A percentile compares a stretch with the other conserved stretches of the same genome.
phyloP scores from a whole-genome alignment of 2,797 vertebrate species.

The Arnoldichthys spilopterus region DNA sequence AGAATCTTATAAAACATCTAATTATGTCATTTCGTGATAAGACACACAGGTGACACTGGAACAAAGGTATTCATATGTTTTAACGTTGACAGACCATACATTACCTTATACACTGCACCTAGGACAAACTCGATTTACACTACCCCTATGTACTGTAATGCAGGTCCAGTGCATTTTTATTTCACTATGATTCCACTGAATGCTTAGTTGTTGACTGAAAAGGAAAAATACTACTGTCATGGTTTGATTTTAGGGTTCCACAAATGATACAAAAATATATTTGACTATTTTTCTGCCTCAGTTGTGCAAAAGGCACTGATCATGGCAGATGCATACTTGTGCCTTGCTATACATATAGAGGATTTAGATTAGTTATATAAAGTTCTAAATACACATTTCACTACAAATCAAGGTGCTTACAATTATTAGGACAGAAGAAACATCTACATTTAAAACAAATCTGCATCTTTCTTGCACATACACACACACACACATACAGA shows the following conservation, averaged over 20 bases:
- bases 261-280: conserved; percentile 29
- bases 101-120: conserved; percentile 2
- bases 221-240: background rate
- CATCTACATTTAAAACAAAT: background rate
- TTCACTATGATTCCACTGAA: conserved; percentile 5
- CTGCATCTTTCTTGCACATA: background rate
- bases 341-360: conserved; percentile 45
- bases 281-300: conserved; percentile 27
- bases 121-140: background rate
- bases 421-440: background rate
- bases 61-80: background rate
- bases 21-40: background rate
- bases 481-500: background rate
- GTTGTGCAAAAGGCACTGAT: conserved; percentile 19
- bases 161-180: conserved; percentile 15
- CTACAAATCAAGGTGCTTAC: conserved; percentile 38
- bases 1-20: background rate
- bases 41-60: background rate
- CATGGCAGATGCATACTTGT: conserved; percentile 44
- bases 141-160: conserved; percentile 15
- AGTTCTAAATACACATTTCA: conserved; percentile 11
- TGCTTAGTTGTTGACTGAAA: conserved; percentile 19
- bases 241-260: conserved; percentile 6
- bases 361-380: conserved; percentile 23
- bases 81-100: background rate